Conservation (phyloP, 2,797 vertebrate species). For the Siniperca undulata region DNA sequence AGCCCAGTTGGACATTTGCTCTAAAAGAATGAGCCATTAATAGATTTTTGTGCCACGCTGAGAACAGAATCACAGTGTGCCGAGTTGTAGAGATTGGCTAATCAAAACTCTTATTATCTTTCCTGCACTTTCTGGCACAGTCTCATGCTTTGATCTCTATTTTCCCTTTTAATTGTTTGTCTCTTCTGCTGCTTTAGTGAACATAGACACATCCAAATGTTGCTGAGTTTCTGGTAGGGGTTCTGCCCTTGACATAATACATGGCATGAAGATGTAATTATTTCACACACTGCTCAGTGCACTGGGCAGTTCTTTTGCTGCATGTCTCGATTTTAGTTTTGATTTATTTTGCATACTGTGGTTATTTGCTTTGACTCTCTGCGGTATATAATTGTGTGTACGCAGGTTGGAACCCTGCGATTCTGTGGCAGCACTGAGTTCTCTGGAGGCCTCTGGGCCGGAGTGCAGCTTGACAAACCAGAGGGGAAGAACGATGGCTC, state of each 20-base stretch:
- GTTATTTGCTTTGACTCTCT: slow-evolving; percentile 14
- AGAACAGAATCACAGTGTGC: slow-evolving; percentile 15
- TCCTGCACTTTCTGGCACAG: slow-evolving; percentile 37
- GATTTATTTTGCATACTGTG: not conserved
- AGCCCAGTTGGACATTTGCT: not conserved
- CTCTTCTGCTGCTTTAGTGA: slow-evolving; percentile 50
- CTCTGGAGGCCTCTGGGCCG: slow-evolving; percentile 96
- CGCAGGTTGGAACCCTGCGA: slow-evolving; percentile 91
- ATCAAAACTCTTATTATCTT: slow-evolving; percentile 71
- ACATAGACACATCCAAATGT: slow-evolving; percentile 38
- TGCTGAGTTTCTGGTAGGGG: slow-evolving; percentile 18
- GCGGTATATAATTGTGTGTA: slow-evolving; percentile 17
- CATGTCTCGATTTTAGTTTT: not conserved
- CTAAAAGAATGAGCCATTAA: slow-evolving; percentile 60
- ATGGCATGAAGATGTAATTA: slow-evolving; percentile 40
- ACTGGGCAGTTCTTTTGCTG: not conserved
- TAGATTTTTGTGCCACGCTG: slow-evolving; percentile 51
- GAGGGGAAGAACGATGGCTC: slow-evolving; percentile 97
- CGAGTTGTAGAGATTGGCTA: slow-evolving; percentile 53
- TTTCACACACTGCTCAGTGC: slow-evolving; percentile 6
- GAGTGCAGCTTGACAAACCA: slow-evolving; percentile 93
- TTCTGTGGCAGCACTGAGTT: slow-evolving; percentile 97
- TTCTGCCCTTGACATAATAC: slow-evolving; percentile 21
- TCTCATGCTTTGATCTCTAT: slow-evolving; percentile 54
- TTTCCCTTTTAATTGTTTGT: slow-evolving; percentile 52